A percentile compares a stretch with the other conserved stretches of the same genome.
These are phyloP conservation scores for Subacronicta megacephala DNA, from an alignment of 2,888 invertebrate species.

Conservation along the genomic window DNA sequence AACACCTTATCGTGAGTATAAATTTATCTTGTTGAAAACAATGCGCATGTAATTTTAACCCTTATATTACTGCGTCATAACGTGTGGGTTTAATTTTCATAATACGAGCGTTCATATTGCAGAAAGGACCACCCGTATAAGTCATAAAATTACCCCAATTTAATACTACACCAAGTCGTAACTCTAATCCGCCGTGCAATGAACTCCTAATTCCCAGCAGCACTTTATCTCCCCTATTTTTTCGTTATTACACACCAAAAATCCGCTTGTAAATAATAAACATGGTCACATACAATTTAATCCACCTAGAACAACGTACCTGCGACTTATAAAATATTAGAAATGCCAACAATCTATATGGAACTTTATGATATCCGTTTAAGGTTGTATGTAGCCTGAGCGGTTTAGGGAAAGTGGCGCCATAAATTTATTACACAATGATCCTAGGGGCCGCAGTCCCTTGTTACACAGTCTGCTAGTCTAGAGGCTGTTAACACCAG, in stretches of 20 bases:
- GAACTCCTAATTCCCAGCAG: slow-evolving; percentile 26
- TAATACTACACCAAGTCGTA: slow-evolving; percentile 25
- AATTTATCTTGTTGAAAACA: background rate
- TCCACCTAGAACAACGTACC: slow-evolving; percentile 55
- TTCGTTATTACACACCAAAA: slow-evolving; percentile 27
- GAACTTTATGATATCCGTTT: slow-evolving; percentile 1
- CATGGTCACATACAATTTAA: slow-evolving; percentile 50
- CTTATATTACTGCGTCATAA: slow-evolving; percentile 18
- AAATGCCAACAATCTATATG: slow-evolving; percentile 12
- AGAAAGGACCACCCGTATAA: slow-evolving; percentile 12
- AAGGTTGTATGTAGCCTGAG: slow-evolving; percentile 40
- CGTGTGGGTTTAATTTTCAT: slow-evolving; percentile 27
- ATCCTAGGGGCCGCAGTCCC: slow-evolving; percentile 54
- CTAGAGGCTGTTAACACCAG: slow-evolving; percentile 70
- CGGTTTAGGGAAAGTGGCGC: slow-evolving; percentile 40
- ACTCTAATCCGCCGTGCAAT: slow-evolving; percentile 19
- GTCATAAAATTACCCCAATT: slow-evolving; percentile 37
- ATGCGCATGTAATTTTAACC: slow-evolving; percentile 10
- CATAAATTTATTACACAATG: slow-evolving; percentile 68
- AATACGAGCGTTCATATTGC: slow-evolving; percentile 26
- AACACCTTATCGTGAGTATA: background rate
- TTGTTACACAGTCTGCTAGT: slow-evolving; percentile 67
- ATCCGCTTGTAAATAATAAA: slow-evolving; percentile 44
- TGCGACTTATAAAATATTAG: slow-evolving; percentile 57
- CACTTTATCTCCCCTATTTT: slow-evolving; percentile 35